A percentile compares a stretch with the other conserved stretches of the same genome.
Conservation (phyloP, 2,113 vertebrate genomes). For the Ifrita kowaldi region DNA sequence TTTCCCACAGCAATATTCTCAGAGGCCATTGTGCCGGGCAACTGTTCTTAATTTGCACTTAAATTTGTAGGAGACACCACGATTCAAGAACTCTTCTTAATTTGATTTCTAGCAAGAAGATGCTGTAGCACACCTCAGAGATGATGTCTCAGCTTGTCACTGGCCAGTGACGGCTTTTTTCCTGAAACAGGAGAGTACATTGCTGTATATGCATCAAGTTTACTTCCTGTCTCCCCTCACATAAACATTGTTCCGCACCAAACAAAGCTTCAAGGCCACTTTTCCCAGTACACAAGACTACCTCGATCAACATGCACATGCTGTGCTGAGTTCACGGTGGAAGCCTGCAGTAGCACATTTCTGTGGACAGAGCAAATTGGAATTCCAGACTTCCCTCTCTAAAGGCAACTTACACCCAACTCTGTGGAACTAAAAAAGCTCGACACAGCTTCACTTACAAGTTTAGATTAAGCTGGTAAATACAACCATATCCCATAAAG, state of each 20-base stretch:
- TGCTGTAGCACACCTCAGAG: background rate
- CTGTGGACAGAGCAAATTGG: background rate
- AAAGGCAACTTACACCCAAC: background rate
- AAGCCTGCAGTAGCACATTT: background rate
- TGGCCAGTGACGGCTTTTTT: background rate
- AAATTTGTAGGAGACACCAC: background rate
- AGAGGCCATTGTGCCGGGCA: background rate
- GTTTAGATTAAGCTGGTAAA: background rate
- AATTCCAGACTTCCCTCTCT: background rate
- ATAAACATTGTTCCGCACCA: background rate
- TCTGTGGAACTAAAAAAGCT: background rate
- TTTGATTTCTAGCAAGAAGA: background rate
- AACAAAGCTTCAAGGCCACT: background rate
- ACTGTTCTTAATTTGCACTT: background rate
- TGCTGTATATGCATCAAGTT: background rate
- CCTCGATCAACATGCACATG: fast-evolving
- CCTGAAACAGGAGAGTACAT: background rate
- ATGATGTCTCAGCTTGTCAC: background rate
- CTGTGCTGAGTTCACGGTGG: background rate
- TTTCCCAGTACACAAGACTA: background rate
- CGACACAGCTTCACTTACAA: background rate
- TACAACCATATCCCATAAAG: background rate
- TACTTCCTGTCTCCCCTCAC: background rate
- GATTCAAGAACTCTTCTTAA: background rate
- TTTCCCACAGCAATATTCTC: background rate